These are phyloP conservation scores for Epiblema foenella DNA, from an alignment of 2,888 invertebrate genomes.

Conservation along the genomic window DNA sequence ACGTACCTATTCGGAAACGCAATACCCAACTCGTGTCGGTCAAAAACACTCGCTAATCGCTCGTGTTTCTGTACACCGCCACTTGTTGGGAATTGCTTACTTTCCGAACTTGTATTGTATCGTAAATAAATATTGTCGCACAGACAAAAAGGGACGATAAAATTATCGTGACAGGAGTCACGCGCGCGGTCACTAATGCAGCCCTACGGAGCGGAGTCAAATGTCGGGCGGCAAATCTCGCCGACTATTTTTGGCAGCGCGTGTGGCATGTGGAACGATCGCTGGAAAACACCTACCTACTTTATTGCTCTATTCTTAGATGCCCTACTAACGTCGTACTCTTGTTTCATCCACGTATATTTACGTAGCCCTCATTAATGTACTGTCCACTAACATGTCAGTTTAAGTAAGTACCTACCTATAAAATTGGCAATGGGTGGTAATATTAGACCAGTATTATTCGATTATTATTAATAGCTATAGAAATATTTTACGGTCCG, in stretches of 20 bases:
- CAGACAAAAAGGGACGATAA: not conserved
- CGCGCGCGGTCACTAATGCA: slow-evolving; percentile 14
- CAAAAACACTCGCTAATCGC: too few species aligned
- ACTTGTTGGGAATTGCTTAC: too few species aligned
- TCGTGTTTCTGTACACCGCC: too few species aligned
- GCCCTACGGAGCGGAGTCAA: slow-evolving; percentile 56
- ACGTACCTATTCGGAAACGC: too few species aligned
- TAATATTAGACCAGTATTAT: too few species aligned
- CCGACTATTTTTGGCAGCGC: slow-evolving; percentile 76
- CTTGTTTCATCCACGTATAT: slow-evolving; percentile 60
- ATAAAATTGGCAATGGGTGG: too few species aligned
- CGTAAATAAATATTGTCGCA: not conserved
- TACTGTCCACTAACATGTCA: slow-evolving; percentile 35
- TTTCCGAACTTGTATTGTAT: too few species aligned
- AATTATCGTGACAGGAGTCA: not conserved
- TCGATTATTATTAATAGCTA: slow-evolving; percentile 54
- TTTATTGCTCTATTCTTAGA: slow-evolving; percentile 73
- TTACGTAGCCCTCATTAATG: slow-evolving; percentile 40
- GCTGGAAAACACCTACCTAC: slow-evolving; percentile 78
- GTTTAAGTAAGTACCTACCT: slow-evolving; percentile 22
- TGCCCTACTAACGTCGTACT: slow-evolving; percentile 72
- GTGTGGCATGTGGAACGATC: slow-evolving; percentile 77
- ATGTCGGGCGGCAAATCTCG: slow-evolving; percentile 63
- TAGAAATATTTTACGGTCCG: slow-evolving; percentile 64
- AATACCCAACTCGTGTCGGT: too few species aligned